Conservation (phyloP, 2,888 invertebrate species). For the Sicus ferrugineus region DNA sequence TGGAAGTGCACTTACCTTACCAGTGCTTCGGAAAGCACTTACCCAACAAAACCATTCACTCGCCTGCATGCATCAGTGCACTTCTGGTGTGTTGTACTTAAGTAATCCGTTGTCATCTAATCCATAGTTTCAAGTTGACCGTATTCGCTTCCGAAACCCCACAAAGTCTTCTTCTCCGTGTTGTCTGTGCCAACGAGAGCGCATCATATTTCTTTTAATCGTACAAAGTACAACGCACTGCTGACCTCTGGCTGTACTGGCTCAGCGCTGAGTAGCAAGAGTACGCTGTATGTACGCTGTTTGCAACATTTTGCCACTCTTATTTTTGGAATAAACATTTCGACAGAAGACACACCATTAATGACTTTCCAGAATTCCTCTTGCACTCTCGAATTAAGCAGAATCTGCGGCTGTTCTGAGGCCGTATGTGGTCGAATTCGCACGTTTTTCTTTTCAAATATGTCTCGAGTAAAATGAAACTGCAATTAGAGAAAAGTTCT, state of each 20-base stretch:
- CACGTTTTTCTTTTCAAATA: no score
- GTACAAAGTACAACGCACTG: conserved; percentile 25
- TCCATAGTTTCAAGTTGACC: conserved; percentile 8
- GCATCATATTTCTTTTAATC: conserved; percentile 29
- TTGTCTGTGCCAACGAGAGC: conserved; percentile 8
- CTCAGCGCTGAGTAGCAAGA: not conserved
- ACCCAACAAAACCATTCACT: not conserved
- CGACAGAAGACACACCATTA: not conserved
- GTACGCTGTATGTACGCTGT: not conserved
- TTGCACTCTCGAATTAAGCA: not conserved
- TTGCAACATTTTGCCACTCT: not conserved
- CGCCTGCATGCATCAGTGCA: not conserved
- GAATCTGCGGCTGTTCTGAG: no score
- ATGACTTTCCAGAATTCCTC: not conserved
- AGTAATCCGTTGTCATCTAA: not conserved
- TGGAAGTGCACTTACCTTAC: not conserved
- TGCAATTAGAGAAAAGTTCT: no score
- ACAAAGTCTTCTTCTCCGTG: conserved; percentile 5
- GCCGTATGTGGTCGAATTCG: no score
- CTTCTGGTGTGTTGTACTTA: not conserved
- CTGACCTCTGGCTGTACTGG: not conserved
- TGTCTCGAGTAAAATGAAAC: no score
- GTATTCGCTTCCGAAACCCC: not conserved
- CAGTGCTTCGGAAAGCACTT: not conserved
- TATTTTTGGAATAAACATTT: conserved; percentile 8